These are phyloP conservation scores for Tapirus indicus DNA, from an alignment of 2,797 vertebrate genomes.

Conservation along the genomic window DNA sequence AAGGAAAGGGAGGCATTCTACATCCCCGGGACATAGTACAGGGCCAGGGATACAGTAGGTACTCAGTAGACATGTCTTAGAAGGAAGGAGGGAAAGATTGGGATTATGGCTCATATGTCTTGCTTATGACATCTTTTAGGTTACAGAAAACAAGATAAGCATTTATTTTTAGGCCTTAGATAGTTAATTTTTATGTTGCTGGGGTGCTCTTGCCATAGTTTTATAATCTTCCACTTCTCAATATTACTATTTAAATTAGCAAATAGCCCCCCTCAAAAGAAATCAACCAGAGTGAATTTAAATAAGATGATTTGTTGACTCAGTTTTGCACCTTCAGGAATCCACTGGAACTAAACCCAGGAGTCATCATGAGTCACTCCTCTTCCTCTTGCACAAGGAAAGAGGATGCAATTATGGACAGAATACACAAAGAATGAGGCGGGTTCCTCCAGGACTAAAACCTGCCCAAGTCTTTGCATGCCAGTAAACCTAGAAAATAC, in stretches of 20 bases:
- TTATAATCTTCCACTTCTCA: background rate
- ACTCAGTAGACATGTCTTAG: background rate
- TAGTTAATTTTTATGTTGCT: constrained; percentile 43
- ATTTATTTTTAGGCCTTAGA: constrained; percentile 34
- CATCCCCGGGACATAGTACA: background rate
- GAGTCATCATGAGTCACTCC: constrained; percentile 7
- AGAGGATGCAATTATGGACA: background rate
- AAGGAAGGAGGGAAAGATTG: background rate
- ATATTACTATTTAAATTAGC: constrained; percentile 36
- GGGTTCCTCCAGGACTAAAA: background rate
- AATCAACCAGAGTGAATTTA: constrained; percentile 19
- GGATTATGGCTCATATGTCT: background rate
- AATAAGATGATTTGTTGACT: constrained; percentile 17
- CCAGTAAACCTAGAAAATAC: background rate
- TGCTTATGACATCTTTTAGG: background rate
- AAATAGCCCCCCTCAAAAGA: constrained; percentile 34
- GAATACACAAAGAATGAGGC: background rate
- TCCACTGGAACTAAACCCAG: constrained; percentile 48
- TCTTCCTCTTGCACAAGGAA: constrained; percentile 7
- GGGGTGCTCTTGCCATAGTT: background rate
- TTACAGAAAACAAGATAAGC: constrained; percentile 19
- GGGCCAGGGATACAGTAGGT: background rate
- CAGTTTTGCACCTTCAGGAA: constrained; percentile 46
- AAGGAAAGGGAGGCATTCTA: background rate
- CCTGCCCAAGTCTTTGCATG: background rate